Percentiles rank a stretch among this genome's conserved stretches.
phyloP scores from a whole-genome alignment of 2,113 vertebrate species.

The Tursiops truncatus region DNA sequence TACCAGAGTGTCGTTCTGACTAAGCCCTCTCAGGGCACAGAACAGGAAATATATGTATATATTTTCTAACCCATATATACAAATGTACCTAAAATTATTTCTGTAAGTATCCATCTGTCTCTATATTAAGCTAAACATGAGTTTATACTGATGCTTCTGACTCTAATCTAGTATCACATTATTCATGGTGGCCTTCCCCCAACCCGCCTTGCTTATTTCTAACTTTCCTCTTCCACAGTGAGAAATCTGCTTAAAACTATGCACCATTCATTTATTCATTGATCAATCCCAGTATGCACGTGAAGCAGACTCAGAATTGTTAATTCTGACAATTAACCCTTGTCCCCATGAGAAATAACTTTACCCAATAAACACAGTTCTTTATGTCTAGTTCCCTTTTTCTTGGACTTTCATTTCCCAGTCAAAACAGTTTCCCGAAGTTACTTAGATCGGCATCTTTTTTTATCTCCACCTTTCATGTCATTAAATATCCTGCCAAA shows the following conservation, averaged over 20 bases:
- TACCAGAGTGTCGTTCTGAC: not conserved
- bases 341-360: not conserved
- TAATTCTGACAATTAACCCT: not conserved
- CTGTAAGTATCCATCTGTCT: not conserved
- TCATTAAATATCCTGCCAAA: constrained; percentile 17
- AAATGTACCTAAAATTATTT: not conserved
- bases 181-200: not conserved
- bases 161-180: not conserved
- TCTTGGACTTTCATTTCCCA: not conserved
- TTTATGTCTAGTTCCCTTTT: not conserved
- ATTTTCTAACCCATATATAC: not conserved
- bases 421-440: constrained; percentile 1
- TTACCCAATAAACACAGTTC: not conserved
- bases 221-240: not conserved
- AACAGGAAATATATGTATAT: not conserved
- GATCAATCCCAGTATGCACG: not conserved
- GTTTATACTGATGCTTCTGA: not conserved
- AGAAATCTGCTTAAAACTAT: not conserved
- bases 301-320: not conserved
- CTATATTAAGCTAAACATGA: not conserved
- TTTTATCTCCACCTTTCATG: not conserved
- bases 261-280: not conserved
- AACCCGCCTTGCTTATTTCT: not conserved
- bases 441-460: not conserved
- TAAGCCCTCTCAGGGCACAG: not conserved